Evolutionary conservation across 2,888 invertebrate species (phyloP), one percentile per base, ranked within the genome.

Genomic region (Pseudococcus viburni): DNA sequence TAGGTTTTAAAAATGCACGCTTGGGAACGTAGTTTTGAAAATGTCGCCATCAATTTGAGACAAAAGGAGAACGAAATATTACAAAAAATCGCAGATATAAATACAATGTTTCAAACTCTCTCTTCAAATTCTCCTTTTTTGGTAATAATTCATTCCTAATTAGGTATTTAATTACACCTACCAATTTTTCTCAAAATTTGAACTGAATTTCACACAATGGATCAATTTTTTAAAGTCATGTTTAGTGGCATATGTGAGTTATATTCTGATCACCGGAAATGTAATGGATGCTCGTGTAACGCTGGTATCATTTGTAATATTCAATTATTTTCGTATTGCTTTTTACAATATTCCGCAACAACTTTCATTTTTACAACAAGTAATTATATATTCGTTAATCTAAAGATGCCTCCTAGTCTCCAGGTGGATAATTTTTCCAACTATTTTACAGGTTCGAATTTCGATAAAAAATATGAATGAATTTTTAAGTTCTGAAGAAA

Each of bases 321-420:
- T 99, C 95, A 98, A 99, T 94, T 97, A 98, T 91, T 95, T 99
- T 91, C 94, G 98, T 92, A 97, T 98, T 92, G 98, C 99, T 91
- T 94, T 99, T 92, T 96, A 97, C 92, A 96, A 98, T 95, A 94
- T 98, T 93, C 98, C 98, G 91, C 97, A 97, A 95, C 95, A 98
- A 94, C n/a, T 84, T 51, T 51, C 26, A 17, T 4, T 8, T 5
- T 51, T 84, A 22, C 55, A 51, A 51, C 84, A 84, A 84, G 84
- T 84, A 51, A 33, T 33, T 33, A 33, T 33, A 33, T 3, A 2
- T 33, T 33, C 3, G 26, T 33, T 33, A 33, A 33, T 33, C 26
- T 33, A 33, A 33, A 33, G 26, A 33, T 33, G 3, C 3, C 26
- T 33, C 46, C 7, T 46, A 46, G 46, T 33, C 26, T 33, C 26